phyloP scores from a whole-genome alignment of 2,888 invertebrate genomes.

The Psococerastis gibbosa region DNA sequence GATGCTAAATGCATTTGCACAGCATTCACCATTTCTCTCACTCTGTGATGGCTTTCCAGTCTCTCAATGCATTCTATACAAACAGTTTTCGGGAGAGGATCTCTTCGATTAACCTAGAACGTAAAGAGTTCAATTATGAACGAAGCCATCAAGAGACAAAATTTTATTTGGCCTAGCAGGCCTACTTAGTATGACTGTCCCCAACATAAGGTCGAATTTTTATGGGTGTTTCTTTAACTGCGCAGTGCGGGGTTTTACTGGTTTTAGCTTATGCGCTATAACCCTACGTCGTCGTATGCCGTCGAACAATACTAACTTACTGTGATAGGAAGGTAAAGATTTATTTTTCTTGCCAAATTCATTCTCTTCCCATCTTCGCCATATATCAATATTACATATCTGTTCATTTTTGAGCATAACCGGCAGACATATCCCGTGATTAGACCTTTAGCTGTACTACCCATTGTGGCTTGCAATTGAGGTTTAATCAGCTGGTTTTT shows the following conservation, averaged over 20 bases:
- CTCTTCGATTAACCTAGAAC: constrained; percentile 27
- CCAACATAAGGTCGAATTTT: no score
- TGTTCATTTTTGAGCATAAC: constrained; percentile 70
- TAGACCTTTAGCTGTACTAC: constrained; percentile 60
- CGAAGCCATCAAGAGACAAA: no score
- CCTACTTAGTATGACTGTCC: no score
- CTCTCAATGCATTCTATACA: constrained; percentile 35
- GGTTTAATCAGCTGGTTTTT: no score
- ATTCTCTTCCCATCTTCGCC: constrained; percentile 58
- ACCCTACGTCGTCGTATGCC: no score
- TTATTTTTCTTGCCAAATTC: constrained; percentile 59
- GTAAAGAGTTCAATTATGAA: no score
- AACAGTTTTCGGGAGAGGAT: constrained; percentile 31
- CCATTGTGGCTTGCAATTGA: no score
- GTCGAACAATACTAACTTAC: constrained; percentile 37
- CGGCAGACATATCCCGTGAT: constrained; percentile 71
- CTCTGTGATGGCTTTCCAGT: constrained; percentile 23
- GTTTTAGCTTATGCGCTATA: no score
- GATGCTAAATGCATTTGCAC: no score
- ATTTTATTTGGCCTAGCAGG: no score
- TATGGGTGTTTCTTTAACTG: no score
- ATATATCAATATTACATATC: constrained; percentile 65
- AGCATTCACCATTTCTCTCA: constrained; percentile 9
- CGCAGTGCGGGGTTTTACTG: no score
- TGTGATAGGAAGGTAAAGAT: constrained; percentile 59